phyloP scores from a whole-genome alignment of 2,888 invertebrate species.

The Orthonevra nobilis region DNA sequence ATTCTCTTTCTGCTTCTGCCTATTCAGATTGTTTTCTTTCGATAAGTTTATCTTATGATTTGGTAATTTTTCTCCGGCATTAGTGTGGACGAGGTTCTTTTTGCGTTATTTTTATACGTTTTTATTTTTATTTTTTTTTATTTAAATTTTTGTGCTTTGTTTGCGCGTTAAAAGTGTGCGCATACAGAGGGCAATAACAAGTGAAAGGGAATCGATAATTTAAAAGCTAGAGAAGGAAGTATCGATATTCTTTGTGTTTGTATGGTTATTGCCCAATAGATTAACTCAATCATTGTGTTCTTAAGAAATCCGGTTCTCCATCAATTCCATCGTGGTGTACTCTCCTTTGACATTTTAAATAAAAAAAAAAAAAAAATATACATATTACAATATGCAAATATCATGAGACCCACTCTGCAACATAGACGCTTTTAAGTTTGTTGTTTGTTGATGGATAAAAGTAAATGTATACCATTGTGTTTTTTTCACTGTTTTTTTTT shows the following conservation, averaged over 20 bases:
- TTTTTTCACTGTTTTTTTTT: not conserved
- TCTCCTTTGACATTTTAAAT: slow-evolving; percentile 59
- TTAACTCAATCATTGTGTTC: slow-evolving; percentile 43
- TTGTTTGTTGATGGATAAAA: slow-evolving; percentile 14
- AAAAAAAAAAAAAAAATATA: slow-evolving; percentile 1
- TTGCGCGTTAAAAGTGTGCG: slow-evolving; percentile 26
- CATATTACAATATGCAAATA: slow-evolving; percentile 56
- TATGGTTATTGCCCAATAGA: slow-evolving; percentile 51
- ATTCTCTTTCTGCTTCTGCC: slow-evolving; percentile 57
- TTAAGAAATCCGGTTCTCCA: slow-evolving; percentile 59
- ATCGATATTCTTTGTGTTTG: slow-evolving; percentile 4
- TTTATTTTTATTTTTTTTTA: slow-evolving; percentile 33
- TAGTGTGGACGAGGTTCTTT: slow-evolving; percentile 60
- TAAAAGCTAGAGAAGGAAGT: slow-evolving; percentile 46
- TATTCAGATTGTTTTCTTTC: slow-evolving; percentile 45
- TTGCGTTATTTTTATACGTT: slow-evolving; percentile 27
- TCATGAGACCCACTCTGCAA: slow-evolving; percentile 10
- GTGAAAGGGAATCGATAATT: slow-evolving; percentile 58
- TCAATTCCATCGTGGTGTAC: slow-evolving; percentile 34
- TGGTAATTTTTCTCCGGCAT: slow-evolving; percentile 69
- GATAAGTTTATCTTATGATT: slow-evolving; percentile 49
- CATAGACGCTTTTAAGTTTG: slow-evolving; percentile 21
- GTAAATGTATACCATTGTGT: slow-evolving; percentile 29
- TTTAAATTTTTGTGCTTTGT: slow-evolving; percentile 38
- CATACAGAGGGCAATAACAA: slow-evolving; percentile 32